These are phyloP conservation scores for Urocynchramus pylzowi DNA, from an alignment of 2,113 vertebrate genomes.

Conservation along the genomic window DNA sequence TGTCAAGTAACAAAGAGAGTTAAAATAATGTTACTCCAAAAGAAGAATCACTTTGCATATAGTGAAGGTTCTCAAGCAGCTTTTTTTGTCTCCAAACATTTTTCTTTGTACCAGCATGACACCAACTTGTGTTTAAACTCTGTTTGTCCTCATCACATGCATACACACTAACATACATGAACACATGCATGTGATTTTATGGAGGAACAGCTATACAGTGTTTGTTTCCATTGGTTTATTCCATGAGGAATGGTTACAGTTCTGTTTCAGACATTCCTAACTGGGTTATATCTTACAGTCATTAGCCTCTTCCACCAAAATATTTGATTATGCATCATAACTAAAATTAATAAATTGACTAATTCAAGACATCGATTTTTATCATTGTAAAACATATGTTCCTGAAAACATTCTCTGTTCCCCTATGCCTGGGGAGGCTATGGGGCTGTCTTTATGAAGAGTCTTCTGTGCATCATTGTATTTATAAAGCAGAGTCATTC, in stretches of 20 bases:
- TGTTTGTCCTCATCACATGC: neutral
- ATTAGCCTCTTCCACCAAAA: neutral
- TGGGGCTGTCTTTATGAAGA: neutral
- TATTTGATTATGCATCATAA: neutral
- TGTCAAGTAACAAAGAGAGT: neutral
- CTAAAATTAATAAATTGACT: neutral
- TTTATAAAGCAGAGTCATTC: neutral
- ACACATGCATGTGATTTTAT: neutral
- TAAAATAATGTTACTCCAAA: neutral
- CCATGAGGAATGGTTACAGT: neutral
- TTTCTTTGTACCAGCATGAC: neutral
- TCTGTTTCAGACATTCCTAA: neutral
- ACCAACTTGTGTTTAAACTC: neutral
- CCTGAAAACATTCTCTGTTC: neutral
- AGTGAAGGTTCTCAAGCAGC: neutral
- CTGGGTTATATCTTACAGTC: neutral
- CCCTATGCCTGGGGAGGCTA: neutral
- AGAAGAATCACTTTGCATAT: neutral
- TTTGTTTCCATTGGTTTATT: neutral
- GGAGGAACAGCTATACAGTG: neutral
- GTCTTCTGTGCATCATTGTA: fast-evolving
- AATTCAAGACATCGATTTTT: neutral
- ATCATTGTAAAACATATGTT: neutral
- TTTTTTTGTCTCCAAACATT: neutral
- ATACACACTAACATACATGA: neutral